Conservation (phyloP, 1,140 invertebrate species). For the Medauroidea extradentata region DNA sequence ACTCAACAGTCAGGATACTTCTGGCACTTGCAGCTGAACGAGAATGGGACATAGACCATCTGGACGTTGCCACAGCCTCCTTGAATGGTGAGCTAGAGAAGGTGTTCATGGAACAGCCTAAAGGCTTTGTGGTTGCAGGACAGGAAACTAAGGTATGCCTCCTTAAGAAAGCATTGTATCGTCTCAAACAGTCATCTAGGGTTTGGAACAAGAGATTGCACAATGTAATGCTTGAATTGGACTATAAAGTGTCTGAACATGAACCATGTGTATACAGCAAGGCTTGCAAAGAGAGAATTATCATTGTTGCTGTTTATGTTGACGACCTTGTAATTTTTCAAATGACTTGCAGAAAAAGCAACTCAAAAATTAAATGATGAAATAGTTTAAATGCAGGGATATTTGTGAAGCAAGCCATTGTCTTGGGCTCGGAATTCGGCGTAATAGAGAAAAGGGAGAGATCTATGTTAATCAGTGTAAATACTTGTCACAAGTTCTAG, state of each 20-base stretch:
- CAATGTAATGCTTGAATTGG: conserved; percentile 15
- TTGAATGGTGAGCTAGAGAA: conserved; percentile 37
- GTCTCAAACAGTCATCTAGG: conserved; percentile 33
- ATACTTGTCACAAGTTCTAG: conserved; percentile 26
- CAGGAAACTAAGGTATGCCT: conserved; percentile 22
- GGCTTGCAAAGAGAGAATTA: conserved; percentile 16
- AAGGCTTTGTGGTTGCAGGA: conserved; percentile 15
- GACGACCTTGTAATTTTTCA: conserved; percentile 37
- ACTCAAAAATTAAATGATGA: conserved; percentile 21
- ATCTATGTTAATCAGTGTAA: conserved; percentile 18
- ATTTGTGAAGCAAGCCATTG: conserved; percentile 20
- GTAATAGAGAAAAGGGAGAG: conserved; percentile 13
- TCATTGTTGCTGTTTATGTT: conserved; percentile 36
- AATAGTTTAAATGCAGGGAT: conserved; percentile 27
- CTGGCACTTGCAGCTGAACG: no score
- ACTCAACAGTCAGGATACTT: no score
- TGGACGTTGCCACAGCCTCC: conserved; percentile 40
- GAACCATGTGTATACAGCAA: conserved; percentile 37
- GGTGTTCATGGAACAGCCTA: conserved; percentile 24
- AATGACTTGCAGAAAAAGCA: conserved; percentile 18
- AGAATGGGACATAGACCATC: conserved; percentile 31
- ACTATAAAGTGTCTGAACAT: conserved; percentile 21
- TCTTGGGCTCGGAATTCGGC: conserved; percentile 23
- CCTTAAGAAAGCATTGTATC: conserved; percentile 36
- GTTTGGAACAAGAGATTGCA: conserved; percentile 34